A percentile compares a stretch with the other conserved stretches of the same genome.
Evolutionary conservation across 2,888 invertebrate species (phyloP).

Genomic region (Diarsia mendica): DNA sequence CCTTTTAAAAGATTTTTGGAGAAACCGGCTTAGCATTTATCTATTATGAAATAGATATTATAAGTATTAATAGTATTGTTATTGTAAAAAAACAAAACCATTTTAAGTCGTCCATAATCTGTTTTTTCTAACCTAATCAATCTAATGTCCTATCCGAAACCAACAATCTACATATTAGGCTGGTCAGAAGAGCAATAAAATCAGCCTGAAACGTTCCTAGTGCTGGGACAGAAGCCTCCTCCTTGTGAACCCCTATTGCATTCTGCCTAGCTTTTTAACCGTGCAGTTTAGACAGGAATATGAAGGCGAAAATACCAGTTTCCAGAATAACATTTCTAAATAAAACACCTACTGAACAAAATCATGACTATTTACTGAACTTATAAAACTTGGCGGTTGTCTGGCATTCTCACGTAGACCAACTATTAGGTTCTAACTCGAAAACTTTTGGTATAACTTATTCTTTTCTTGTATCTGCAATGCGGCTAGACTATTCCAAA

Average conservation of each 20-base stretch:
- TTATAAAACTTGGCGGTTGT: constrained; percentile 13
- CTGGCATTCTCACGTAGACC: constrained; percentile 29
- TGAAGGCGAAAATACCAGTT: background rate
- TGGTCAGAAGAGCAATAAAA: too few relatives aligned
- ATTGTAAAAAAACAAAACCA: too few relatives aligned
- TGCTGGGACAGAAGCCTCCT: background rate
- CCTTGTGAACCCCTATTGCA: background rate
- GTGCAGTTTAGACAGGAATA: background rate
- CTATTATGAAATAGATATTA: too few relatives aligned
- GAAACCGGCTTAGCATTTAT: background rate
- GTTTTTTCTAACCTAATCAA: too few relatives aligned
- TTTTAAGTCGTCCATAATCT: too few relatives aligned
- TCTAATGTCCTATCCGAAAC: too few relatives aligned
- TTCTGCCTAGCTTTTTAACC: background rate
- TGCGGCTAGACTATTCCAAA: constrained; percentile 34
- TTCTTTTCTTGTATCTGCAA: constrained; percentile 51
- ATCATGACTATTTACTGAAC: constrained; percentile 8
- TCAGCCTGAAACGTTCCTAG: too few relatives aligned
- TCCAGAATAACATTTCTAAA: background rate
- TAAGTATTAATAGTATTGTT: too few relatives aligned
- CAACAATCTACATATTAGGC: too few relatives aligned
- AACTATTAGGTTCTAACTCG: constrained; percentile 28
- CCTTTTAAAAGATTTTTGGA: too few relatives aligned
- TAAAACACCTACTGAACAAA: background rate
- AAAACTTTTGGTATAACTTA: constrained; percentile 39